phyloP scores from a whole-genome alignment of 2,113 vertebrate genomes.

The Carollia perspicillata region DNA sequence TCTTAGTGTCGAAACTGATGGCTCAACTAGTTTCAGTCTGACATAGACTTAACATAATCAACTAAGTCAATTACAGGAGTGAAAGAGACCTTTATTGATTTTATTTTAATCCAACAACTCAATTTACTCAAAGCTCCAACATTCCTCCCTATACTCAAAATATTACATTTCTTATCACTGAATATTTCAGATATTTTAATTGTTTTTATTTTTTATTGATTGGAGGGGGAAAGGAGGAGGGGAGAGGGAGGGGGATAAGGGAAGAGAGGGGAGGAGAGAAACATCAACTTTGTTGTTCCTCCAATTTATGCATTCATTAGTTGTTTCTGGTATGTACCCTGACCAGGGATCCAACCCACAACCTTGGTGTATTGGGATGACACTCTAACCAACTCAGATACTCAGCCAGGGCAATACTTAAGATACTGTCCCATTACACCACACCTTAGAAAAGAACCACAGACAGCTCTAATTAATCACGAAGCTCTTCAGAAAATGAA shows the following conservation, averaged over 20 bases:
- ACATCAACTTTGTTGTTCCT: too few species aligned
- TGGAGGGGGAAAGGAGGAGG: too few species aligned
- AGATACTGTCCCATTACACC: background rate
- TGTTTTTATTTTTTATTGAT: too few species aligned
- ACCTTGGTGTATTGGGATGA: too few species aligned
- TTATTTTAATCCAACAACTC: slow-evolving; percentile 43
- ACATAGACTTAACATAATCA: background rate
- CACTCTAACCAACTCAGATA: too few species aligned
- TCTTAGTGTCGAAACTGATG: background rate
- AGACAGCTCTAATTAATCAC: slow-evolving; percentile 8
- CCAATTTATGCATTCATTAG: too few species aligned
- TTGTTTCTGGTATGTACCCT: too few species aligned
- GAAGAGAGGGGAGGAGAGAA: too few species aligned
- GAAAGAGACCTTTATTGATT: background rate
- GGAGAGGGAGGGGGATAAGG: too few species aligned
- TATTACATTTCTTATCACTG: background rate
- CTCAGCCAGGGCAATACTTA: background rate
- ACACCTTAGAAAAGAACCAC: slow-evolving; percentile 7
- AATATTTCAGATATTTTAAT: background rate
- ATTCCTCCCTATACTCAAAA: slow-evolving; percentile 28
- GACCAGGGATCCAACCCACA: too few species aligned
- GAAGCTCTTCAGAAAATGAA: background rate
- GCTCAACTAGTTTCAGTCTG: background rate
- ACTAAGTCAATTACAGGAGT: background rate
- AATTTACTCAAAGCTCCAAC: slow-evolving; percentile 14